Evolutionary conservation across 2,113 vertebrate genomes (phyloP).

Genomic region (Bucco capensis): DNA sequence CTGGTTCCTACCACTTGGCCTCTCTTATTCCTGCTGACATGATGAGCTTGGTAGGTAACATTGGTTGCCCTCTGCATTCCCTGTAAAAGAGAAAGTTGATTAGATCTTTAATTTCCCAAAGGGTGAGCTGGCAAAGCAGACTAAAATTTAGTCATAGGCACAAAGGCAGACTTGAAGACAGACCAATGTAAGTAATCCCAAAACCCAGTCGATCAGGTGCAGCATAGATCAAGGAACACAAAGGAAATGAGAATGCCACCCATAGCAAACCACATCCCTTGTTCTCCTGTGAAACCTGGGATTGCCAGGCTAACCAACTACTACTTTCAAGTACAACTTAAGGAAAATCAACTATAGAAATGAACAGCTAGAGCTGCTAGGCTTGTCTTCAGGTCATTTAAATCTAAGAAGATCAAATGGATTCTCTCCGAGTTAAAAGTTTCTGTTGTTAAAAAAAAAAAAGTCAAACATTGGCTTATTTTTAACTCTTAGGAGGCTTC

Average conservation of each 20-base stretch:
- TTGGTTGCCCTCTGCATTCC: constrained; percentile 97
- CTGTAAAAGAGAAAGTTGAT: constrained; percentile 63
- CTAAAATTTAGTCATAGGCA: neutral
- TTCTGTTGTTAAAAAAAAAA: neutral
- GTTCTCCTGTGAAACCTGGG: neutral
- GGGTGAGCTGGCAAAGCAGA: neutral
- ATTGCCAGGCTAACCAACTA: neutral
- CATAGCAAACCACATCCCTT: neutral
- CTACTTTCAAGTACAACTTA: neutral
- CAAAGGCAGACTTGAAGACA: neutral
- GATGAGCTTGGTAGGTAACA: constrained; percentile 97
- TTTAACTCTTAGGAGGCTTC: neutral
- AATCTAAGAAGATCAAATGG: neutral
- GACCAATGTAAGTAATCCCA: neutral
- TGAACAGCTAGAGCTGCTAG: neutral
- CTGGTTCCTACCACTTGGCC: constrained; percentile 95
- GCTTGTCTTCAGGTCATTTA: neutral
- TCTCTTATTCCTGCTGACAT: constrained; percentile 96
- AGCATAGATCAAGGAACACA: neutral
- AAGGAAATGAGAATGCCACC: neutral
- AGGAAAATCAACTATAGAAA: neutral
- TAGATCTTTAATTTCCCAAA: neutral
- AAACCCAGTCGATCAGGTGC: neutral
- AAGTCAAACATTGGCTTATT: neutral
- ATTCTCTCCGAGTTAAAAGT: neutral